These are phyloP conservation scores for Orientallactaga sibirica DNA, from an alignment of 2,797 vertebrate species.

Conservation along the genomic window DNA sequence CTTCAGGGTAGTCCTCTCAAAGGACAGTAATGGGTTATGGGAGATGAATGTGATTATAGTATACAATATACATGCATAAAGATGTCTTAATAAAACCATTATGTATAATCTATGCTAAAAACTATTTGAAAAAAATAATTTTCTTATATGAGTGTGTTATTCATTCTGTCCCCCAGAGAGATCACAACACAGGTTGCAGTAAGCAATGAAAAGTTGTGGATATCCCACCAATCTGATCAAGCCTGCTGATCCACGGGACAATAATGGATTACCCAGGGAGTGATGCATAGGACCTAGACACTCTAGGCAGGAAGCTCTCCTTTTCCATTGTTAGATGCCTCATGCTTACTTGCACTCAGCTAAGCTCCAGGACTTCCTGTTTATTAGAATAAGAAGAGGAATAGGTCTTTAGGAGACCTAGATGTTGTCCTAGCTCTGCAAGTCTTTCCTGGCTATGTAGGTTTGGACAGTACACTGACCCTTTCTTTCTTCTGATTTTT, in stretches of 20 bases:
- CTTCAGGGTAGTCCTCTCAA: not conserved
- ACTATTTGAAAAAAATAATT: not conserved
- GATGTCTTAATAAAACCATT: no score
- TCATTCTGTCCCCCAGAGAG: not conserved
- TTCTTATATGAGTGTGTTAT: not conserved
- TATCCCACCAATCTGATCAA: not conserved
- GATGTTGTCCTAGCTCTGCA: not conserved
- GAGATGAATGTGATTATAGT: no score
- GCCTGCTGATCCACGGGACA: no score
- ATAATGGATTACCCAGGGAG: not conserved
- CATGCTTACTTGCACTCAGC: not conserved
- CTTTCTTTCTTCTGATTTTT: not conserved
- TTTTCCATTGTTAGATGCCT: not conserved
- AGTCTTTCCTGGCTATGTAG: not conserved
- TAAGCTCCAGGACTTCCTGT: not conserved
- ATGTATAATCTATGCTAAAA: no score
- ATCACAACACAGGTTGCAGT: fast-evolving
- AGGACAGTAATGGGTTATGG: no score
- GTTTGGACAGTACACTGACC: not conserved
- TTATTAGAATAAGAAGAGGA: not conserved
- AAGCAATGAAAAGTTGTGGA: not conserved
- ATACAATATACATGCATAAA: no score
- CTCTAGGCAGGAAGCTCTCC: not conserved
- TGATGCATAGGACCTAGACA: not conserved
- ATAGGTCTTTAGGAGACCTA: not conserved